phyloP scores from a whole-genome alignment of 2,797 vertebrate genomes.

The Acanthornis magna region DNA sequence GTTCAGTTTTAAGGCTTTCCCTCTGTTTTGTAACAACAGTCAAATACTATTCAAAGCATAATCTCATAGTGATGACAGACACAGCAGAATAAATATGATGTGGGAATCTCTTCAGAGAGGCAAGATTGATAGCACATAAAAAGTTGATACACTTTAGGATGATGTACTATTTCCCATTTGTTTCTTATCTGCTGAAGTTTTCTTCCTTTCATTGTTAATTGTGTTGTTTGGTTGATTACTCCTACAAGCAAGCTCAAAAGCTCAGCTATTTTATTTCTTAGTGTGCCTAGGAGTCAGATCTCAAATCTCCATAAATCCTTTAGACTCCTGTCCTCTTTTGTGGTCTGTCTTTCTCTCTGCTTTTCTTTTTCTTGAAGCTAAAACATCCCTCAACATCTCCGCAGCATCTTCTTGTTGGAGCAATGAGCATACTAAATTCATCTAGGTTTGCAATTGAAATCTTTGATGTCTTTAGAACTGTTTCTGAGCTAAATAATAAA shows the following conservation, averaged over 20 bases:
- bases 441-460: not conserved
- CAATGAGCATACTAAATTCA: not conserved
- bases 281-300: not conserved
- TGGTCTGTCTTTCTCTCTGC: not conserved
- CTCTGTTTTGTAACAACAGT: not conserved
- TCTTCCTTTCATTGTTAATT: slow-evolving; percentile 14
- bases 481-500: not conserved
- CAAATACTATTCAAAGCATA: not conserved
- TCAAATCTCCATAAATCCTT: not conserved
- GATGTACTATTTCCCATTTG: not conserved
- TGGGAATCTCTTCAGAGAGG: not conserved
- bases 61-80: not conserved
- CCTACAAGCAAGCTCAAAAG: not conserved
- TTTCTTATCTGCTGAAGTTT: not conserved
- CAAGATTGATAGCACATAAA: not conserved
- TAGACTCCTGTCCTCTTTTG: not conserved
- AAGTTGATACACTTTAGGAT: not conserved
- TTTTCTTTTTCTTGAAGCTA: not conserved
- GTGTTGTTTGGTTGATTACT: not conserved
- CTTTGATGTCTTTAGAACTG: not conserved
- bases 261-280: not conserved
- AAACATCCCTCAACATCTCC: not conserved
- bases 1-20: not conserved
- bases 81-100: not conserved
- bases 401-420: not conserved